A percentile compares a stretch with the other conserved stretches of the same genome.
Conservation (phyloP, 2,888 invertebrate species). For the Drosophila quinaria region DNA sequence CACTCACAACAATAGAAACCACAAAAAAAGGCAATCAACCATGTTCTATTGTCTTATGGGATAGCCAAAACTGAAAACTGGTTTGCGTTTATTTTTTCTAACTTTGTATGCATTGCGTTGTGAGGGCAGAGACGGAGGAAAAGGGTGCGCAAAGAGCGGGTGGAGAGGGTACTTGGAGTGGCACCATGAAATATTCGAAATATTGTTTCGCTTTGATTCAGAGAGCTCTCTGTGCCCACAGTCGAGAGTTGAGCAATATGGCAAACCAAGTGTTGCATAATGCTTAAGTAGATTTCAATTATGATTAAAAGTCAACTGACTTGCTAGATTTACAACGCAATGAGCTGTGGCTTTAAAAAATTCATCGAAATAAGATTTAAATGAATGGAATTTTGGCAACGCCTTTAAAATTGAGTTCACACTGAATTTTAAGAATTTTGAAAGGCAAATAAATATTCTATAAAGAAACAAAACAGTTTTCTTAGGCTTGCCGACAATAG, state of each 20-base stretch:
- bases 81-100: conserved; percentile 42
- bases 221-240: conserved; percentile 11
- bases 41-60: conserved; percentile 65
- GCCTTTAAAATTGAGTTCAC: background rate
- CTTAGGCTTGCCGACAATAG: background rate
- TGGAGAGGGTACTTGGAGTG: conserved; percentile 25
- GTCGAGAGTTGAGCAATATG: conserved; percentile 49
- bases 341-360: conserved; percentile 21
- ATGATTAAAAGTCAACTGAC: conserved; percentile 48
- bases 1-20: conserved; percentile 27
- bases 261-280: conserved; percentile 47
- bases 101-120: conserved; percentile 34
- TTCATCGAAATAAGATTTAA: conserved; percentile 10
- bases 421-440: background rate
- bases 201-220: conserved; percentile 43
- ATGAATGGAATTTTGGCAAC: background rate
- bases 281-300: conserved; percentile 64
- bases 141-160: conserved; percentile 4
- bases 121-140: background rate
- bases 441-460: background rate
- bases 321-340: conserved; percentile 17
- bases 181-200: conserved; percentile 44
- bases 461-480: background rate
- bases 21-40: conserved; percentile 50
- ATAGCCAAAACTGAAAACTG: conserved; percentile 52